phyloP scores from a whole-genome alignment of 2,888 invertebrate genomes.

The Cephus pulcher region DNA sequence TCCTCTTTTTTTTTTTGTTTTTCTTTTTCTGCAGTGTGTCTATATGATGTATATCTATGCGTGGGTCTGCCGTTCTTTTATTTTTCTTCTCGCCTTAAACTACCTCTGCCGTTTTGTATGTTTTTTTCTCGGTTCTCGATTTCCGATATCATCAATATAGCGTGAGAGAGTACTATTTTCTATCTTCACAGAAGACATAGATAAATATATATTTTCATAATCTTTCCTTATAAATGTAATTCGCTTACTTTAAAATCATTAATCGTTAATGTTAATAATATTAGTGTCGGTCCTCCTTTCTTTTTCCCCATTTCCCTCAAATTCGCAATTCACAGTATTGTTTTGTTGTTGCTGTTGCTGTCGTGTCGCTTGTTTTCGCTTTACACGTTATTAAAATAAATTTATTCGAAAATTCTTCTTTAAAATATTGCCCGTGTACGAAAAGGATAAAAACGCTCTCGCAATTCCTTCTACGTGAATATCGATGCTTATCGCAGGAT shows the following conservation, averaged over 20 bases:
- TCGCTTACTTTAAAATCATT: conserved; percentile 65
- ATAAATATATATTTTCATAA: conserved; percentile 68
- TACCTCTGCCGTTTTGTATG: conserved; percentile 56
- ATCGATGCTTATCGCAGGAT: conserved; percentile 15
- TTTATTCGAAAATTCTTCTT: conserved; percentile 36
- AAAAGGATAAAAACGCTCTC: conserved; percentile 11
- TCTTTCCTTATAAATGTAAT: conserved; percentile 67
- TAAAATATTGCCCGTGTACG: conserved; percentile 9
- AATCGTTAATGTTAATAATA: conserved; percentile 65
- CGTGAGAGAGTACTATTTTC: conserved; percentile 67
- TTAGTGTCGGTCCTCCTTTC: conserved; percentile 64
- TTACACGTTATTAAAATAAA: conserved; percentile 47
- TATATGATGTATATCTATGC: background rate
- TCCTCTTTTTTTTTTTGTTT: background rate
- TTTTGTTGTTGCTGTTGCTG: background rate
- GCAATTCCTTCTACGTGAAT: background rate
- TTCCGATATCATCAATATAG: conserved; percentile 64
- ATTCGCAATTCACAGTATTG: background rate
- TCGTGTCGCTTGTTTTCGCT: conserved; percentile 27
- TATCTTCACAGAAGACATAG: conserved; percentile 69
- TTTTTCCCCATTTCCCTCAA: conserved; percentile 20
- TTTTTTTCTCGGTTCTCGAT: conserved; percentile 50
- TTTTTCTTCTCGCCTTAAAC: conserved; percentile 41
- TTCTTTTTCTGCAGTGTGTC: background rate
- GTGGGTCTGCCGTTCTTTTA: conserved; percentile 18